Evolutionary conservation across 2,888 invertebrate species (phyloP).

Genomic region (Drosophila subquinaria): DNA sequence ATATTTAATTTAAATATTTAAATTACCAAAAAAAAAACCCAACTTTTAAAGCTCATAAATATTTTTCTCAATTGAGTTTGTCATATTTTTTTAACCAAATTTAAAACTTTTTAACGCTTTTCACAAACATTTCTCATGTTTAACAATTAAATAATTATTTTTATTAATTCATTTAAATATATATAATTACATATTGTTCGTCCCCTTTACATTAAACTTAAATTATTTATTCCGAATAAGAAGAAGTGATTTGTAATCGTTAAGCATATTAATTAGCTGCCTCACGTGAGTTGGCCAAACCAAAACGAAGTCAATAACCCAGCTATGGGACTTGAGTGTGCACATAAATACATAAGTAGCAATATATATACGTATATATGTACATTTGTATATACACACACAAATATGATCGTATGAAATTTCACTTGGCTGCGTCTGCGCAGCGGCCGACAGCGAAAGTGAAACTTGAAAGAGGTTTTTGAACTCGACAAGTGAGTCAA

Average conservation of each 20-base stretch:
- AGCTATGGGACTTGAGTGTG: constrained; percentile 29
- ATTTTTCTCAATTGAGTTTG: not conserved
- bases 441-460: constrained; percentile 74
- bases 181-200: not conserved
- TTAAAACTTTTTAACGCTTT: not conserved
- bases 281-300: constrained; percentile 61
- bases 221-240: constrained; percentile 5
- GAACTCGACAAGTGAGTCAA: constrained; percentile 58
- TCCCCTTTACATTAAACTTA: not conserved
- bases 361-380: not conserved
- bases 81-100: not conserved
- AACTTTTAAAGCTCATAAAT: not conserved
- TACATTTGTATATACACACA: no score
- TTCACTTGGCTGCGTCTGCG: constrained; percentile 69
- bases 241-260: constrained; percentile 19
- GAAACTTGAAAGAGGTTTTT: constrained; percentile 75
- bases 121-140: not conserved
- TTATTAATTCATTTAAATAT: not conserved
- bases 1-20: not conserved
- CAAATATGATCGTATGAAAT: constrained; percentile 43
- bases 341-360: constrained; percentile 1
- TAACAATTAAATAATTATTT: not conserved
- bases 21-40: not conserved
- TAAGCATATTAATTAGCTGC: constrained; percentile 38
- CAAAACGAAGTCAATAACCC: constrained; percentile 58